Base-by-base conservation (phyloP, 2,113 vertebrate species). In the Pseudorectes ferrugineus region DNA sequence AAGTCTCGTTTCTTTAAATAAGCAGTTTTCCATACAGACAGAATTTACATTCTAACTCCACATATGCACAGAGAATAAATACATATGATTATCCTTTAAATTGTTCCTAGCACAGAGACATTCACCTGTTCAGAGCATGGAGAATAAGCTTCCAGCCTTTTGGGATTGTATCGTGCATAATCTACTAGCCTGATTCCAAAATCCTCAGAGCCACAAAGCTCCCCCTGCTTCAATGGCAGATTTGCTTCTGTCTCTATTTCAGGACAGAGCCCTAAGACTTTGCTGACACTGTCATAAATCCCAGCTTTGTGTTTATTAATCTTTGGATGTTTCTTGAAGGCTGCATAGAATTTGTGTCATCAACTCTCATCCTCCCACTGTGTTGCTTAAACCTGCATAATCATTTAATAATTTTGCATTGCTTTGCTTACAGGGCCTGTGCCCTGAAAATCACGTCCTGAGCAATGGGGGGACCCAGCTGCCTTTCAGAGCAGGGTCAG, bases 161-260 rank as follows among this genome's bases (percentile, higher is more conserved):
- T 4, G 66, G 18, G 35, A 49, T 33, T 85, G 54, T 49, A 19
- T 45, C 0, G 0, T 66, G 38, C 67, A 55, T 55, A 36, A 79
- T 89, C 61, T 48, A 46, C 68, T 48, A 85, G 82, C 82, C 90
- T 92, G 82, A 81, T 86, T 93, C 82, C 1, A 23, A 94, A 95
- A 94, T 95, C 88, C 82, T 52, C 65, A 22, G 36, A 81, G 78
- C 66, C 38, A 75, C 26, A 95, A 92, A 95, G 81, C 89, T 95
- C 49, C 70, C 31, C 22, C n/a, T 54, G 71, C 61, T 48, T 83
- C 93, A 85, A 6, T 57, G 85, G 88, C 33, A 96, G 92, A 93
- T 96, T 94, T 96, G 85, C 78, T 87, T 79, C 89, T 83, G 74
- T 76, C 96, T 89, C 81, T 92, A 42, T 96, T 96, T 96, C 92